Conservation (phyloP, 2,888 invertebrate genomes). For the Apodemia duryi region DNA sequence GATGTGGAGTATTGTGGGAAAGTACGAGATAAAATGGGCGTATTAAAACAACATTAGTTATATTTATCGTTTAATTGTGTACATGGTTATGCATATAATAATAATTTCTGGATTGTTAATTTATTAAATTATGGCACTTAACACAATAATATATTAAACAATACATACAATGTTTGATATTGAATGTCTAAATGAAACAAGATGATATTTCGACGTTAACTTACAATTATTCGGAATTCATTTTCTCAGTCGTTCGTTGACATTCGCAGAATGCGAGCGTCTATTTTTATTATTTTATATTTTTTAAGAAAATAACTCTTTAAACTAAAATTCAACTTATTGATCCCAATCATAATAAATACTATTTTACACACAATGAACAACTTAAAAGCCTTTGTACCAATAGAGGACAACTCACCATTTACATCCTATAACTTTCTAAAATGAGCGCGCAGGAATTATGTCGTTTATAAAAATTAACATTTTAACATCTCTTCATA, state of each 20-base stretch:
- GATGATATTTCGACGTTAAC: conserved; percentile 53
- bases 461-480: conserved; percentile 65
- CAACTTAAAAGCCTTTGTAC: conserved; percentile 70
- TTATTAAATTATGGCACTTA: conserved; percentile 79
- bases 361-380: conserved; percentile 54
- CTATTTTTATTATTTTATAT: conserved; percentile 53
- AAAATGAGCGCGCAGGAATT: conserved; percentile 71
- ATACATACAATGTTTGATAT: conserved; percentile 52
- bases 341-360: conserved; percentile 75
- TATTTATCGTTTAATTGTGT: conserved; percentile 72
- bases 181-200: conserved; percentile 59
- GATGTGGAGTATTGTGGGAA: too few relatives aligned
- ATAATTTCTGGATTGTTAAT: conserved; percentile 75
- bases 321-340: conserved; percentile 64
- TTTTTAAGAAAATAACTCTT: conserved; percentile 69
- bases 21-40: conserved; percentile 5
- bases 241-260: conserved; percentile 78
- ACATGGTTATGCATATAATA: conserved; percentile 77
- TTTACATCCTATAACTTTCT: conserved; percentile 44
- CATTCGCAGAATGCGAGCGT: conserved; percentile 57
- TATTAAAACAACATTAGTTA: conserved; percentile 57
- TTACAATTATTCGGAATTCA: conserved; percentile 68
- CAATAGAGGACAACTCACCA: conserved; percentile 69
- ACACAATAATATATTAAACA: conserved; percentile 61
- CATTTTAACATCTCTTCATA: conserved; percentile 60